These are phyloP conservation scores for Branchellion lobata DNA, from an alignment of 2,888 invertebrate species.

Conservation along the genomic window DNA sequence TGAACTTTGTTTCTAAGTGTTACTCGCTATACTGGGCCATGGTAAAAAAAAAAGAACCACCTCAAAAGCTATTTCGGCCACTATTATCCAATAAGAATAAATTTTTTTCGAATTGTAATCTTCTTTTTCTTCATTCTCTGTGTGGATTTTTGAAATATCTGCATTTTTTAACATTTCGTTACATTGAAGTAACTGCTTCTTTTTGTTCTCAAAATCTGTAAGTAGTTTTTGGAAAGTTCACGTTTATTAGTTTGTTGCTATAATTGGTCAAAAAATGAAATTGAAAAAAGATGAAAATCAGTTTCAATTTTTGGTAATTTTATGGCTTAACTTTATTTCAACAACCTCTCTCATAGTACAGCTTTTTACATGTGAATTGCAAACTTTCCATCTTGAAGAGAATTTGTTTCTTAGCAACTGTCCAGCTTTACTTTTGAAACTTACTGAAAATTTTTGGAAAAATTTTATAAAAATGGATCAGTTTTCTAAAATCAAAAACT, in stretches of 20 bases:
- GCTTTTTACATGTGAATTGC: slow-evolving; percentile 5
- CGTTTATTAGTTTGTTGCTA: too few relatives aligned
- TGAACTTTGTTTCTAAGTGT: too few relatives aligned
- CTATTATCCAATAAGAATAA: background rate
- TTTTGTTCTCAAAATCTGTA: background rate
- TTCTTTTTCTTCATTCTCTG: background rate
- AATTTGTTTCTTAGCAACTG: slow-evolving; percentile 40
- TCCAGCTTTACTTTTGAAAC: too few relatives aligned
- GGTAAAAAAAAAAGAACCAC: background rate
- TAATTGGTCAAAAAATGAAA: too few relatives aligned
- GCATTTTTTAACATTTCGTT: background rate
- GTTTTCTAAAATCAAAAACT: too few relatives aligned
- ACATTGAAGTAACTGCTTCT: background rate
- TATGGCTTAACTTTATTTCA: background rate
- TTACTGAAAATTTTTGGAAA: too few relatives aligned
- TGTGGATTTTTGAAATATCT: background rate
- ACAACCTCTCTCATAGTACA: background rate
- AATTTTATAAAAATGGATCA: too few relatives aligned
- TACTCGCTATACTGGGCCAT: too few relatives aligned
- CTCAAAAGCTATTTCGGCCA: background rate
- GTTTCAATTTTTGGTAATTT: too few relatives aligned
- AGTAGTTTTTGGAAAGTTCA: background rate
- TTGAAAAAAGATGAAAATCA: too few relatives aligned
- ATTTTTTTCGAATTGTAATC: background rate
- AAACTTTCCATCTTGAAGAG: slow-evolving; percentile 8